Percentiles rank a stretch among this genome's conserved stretches.
Evolutionary conservation across 2,888 invertebrate genomes (phyloP).

Genomic region (Pristionchus fissidentatus): DNA sequence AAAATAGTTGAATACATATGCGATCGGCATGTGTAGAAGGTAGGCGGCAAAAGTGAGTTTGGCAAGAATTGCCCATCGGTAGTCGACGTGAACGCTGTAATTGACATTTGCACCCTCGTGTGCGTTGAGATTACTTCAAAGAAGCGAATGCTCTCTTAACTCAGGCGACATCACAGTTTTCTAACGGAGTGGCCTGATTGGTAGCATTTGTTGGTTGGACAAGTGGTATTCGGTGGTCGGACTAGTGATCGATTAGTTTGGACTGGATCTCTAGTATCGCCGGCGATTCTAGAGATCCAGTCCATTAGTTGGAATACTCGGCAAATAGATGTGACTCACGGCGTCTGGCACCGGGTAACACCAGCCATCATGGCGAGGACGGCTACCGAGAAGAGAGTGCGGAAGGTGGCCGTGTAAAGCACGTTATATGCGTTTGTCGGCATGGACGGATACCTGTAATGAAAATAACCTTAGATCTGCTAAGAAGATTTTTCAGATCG

Average conservation of each 20-base stretch:
- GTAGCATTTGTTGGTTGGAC: not conserved
- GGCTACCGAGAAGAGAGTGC: constrained; percentile 67
- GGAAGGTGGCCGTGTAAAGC: constrained; percentile 70
- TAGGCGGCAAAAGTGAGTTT: constrained; percentile 69
- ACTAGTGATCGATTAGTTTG: not conserved
- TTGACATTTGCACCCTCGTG: constrained; percentile 52
- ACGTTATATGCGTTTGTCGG: constrained; percentile 69
- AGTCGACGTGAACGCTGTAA: constrained; percentile 58
- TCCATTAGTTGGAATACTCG: no score
- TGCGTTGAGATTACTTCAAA: not conserved
- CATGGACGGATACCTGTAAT: constrained; percentile 52
- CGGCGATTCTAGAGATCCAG: no score
- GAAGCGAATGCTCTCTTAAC: not conserved
- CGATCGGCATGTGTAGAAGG: constrained; percentile 72
- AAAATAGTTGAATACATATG: constrained; percentile 69
- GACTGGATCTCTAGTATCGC: no score
- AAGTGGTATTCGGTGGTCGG: not conserved
- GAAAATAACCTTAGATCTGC: not conserved
- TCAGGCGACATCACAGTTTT: not conserved
- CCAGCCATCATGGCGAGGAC: constrained; percentile 65
- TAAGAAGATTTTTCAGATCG: not conserved
- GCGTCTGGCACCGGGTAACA: constrained; percentile 36
- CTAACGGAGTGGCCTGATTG: not conserved
- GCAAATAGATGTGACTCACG: constrained; percentile 7
- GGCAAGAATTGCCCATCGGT: constrained; percentile 62